Evolutionary conservation across 2,888 invertebrate genomes (phyloP), one percentile per base, ranked within the genome.

Genomic region (Tuberolachnus salignus): DNA sequence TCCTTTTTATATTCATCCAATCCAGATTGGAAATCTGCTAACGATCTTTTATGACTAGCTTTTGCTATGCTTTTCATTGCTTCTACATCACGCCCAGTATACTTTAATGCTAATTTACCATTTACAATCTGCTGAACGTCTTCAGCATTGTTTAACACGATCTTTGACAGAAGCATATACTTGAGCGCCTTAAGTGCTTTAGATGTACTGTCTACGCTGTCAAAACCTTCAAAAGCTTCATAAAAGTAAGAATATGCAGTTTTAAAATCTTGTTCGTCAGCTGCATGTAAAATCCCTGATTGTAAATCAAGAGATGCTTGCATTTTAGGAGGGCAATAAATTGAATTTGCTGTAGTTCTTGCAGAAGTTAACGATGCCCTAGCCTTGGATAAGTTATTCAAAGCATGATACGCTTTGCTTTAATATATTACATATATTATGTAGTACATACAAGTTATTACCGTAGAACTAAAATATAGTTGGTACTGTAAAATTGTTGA

Each of bases 211-310:
- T 97, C 96, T 6, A 97, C 94, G 83, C 96, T 97, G 86, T 98
- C 98, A 86, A 95, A 98, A 83, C 98, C 97, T 88, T 99, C 99
- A 86, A 98, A 99, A 16, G 98, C 98, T 88, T 99, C 99, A 86
- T 98, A 99, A 86, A 99, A 99, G 86, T 99, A 99, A 80, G 98
- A 99, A 87, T 97, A 99, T 64, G 98, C 98, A 80, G 99, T 99
- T 89, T 99, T 99, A 86, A 99, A 99, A 85, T 99, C 99, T 83
- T 95, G 92, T 86, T 99, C 99, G 85, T 99, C 99, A n/a, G 98
- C 98, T 13, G 99, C 99, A 87, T 99, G 99, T 80, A 99, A 88
- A 83, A 99, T 97, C 83, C 98, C 98, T 8, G 98, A 98, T 85
- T 98, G 98, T 82, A 98, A 88, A 87, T 99, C 99, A 55, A 99